These are phyloP conservation scores for Manis crassicaudata DNA, from an alignment of 2,797 vertebrate genomes.

Conservation along the genomic window DNA sequence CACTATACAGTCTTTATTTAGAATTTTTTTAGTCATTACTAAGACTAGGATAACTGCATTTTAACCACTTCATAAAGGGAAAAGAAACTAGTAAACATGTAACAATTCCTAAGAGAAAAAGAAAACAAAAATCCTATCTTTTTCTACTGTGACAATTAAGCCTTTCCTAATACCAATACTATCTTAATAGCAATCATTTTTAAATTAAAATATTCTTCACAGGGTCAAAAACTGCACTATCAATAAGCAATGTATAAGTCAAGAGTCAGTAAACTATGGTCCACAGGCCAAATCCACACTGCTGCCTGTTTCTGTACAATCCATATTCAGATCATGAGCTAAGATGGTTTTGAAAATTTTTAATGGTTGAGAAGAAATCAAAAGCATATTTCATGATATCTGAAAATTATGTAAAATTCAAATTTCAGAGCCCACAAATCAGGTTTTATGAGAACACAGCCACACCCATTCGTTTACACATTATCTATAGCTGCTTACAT, in stretches of 20 bases:
- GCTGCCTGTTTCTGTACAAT: background rate
- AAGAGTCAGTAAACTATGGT: background rate
- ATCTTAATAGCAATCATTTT: background rate
- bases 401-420: background rate
- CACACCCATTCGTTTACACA: background rate
- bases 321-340: background rate
- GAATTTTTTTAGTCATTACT: slow-evolving; percentile 18
- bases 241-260: slow-evolving; percentile 12
- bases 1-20: background rate
- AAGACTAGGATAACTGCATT: background rate
- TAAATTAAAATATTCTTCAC: background rate
- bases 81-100: background rate
- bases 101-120: background rate
- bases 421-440: background rate
- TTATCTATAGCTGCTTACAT: background rate
- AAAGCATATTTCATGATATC: background rate
- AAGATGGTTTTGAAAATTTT: background rate
- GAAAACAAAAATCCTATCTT: background rate
- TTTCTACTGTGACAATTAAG: slow-evolving; percentile 13
- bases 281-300: background rate
- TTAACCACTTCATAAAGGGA: background rate
- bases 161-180: background rate
- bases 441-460: background rate
- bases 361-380: background rate
- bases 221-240: background rate